Evolutionary conservation across 2,113 vertebrate genomes (phyloP).

Genomic region (Gobiocypris rarus): DNA sequence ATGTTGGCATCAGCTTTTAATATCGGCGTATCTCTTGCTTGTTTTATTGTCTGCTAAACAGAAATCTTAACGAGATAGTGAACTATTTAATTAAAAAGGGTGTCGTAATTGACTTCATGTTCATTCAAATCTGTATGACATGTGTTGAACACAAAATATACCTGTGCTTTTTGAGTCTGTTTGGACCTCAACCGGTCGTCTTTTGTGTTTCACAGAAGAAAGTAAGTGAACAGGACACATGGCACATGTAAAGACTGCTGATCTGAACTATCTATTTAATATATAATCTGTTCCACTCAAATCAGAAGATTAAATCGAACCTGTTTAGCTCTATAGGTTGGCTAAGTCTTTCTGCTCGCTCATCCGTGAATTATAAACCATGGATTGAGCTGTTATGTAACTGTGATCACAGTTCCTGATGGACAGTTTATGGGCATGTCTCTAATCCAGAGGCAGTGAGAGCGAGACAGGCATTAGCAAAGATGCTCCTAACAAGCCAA

Average conservation of each 20-base stretch:
- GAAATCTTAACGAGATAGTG: no score
- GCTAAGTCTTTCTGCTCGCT: not conserved
- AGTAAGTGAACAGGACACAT: not conserved
- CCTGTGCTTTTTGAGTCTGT: no score
- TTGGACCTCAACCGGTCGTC: no score
- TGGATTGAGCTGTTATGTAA: not conserved
- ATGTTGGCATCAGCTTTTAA: no score
- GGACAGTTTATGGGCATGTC: not conserved
- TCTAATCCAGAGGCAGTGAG: not conserved
- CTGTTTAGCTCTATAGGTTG: not conserved
- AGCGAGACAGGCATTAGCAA: not conserved
- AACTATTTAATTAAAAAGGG: no score
- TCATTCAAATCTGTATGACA: no score
- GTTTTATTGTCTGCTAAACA: no score
- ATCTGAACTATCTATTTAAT: not conserved
- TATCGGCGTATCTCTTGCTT: no score
- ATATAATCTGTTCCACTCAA: not conserved
- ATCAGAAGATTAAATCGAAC: constrained; percentile 1
- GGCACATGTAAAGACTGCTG: not conserved
- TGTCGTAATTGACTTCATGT: no score
- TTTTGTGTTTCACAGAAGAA: not conserved
- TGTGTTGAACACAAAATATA: no score
- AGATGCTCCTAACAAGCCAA: not conserved
- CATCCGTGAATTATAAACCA: constrained; percentile 8
- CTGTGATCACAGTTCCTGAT: not conserved